Conservation (phyloP, 2,888 invertebrate species). For the Lissonota sp. region DNA sequence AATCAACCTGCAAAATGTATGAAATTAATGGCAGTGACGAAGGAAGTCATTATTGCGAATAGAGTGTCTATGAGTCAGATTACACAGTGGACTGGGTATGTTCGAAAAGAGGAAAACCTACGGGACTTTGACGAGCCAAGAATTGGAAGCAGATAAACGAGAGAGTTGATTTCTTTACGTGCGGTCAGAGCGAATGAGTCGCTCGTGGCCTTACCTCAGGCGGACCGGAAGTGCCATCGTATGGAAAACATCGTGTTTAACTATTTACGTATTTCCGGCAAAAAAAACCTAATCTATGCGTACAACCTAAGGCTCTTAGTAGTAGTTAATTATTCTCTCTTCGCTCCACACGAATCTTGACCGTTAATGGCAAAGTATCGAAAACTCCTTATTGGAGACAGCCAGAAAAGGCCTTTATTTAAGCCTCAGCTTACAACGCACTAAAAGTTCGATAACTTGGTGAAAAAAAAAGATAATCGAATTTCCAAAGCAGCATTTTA, state of each 20-base stretch:
- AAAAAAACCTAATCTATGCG: not conserved
- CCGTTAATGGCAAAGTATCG: too few relatives aligned
- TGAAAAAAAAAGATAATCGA: too few relatives aligned
- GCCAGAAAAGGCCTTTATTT: too few relatives aligned
- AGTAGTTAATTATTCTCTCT: too few relatives aligned
- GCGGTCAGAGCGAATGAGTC: not conserved
- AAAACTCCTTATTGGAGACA: too few relatives aligned
- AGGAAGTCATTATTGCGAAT: constrained; percentile 10
- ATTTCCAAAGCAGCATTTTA: too few relatives aligned
- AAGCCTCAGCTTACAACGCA: too few relatives aligned
- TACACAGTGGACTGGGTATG: constrained; percentile 11
- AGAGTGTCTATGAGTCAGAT: constrained; percentile 23
- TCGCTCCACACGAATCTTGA: too few relatives aligned
- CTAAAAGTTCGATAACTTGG: too few relatives aligned
- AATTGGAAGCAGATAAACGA: constrained; percentile 35
- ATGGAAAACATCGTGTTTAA: constrained; percentile 42
- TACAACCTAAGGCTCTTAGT: too few relatives aligned
- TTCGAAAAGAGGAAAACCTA: constrained; percentile 1
- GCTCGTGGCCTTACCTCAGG: constrained; percentile 42
- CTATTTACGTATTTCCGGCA: constrained; percentile 62
- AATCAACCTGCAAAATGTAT: constrained; percentile 3
- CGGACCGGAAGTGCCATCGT: constrained; percentile 54
- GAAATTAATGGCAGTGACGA: constrained; percentile 4
- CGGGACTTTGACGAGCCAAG: constrained; percentile 8
- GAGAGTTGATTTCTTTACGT: constrained; percentile 19